Evolutionary conservation across 2,113 vertebrate genomes (phyloP), one percentile per base, ranked within the genome.

Genomic region (Oenanthe melanoleuca): DNA sequence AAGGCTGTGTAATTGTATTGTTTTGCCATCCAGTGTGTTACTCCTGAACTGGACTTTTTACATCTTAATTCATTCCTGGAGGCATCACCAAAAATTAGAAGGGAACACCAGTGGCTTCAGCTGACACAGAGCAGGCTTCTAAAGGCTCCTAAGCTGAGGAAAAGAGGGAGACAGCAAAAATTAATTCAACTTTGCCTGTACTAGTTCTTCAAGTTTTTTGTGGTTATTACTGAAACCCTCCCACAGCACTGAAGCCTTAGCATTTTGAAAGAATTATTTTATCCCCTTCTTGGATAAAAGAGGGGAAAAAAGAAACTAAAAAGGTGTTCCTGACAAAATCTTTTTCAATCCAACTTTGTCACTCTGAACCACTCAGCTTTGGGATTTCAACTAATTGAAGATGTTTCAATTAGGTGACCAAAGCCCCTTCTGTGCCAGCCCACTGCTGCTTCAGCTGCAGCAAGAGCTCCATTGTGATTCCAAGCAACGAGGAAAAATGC

Each of bases 231-330:
- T 3, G 28, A 57, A 21, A 56, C 25, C 6, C 8, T 85, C 23
- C 31, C 14, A 23, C 1, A 37, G 6, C 44, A 28, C 6, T 16
- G 45, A 80, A 77, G 17, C 37, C 26, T 42, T 52, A 8, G n/a
- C 3, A 1, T 49, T 83, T 47, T 19, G 19, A 40, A 86, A 80
- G 4, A 38, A 65, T 37, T 0, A 1, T 12, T 86, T 94, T 61
- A 49, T 59, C 37, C n/a, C 6, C 2, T 3, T 29, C 65, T 55
- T 50, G 20, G 31, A 40, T 22, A 33, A 25, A 25, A 22, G 14
- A 4, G 16, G 6, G 4, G 4, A 1, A 28, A 42, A 56, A 42
- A 20, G 1, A 9, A 25, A 37, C 11, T 34, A 6, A 14, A 25
- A 8, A 44, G 4, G 1, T 7, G 8, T 56, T 55, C 14, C 53